Evolutionary conservation across 2,888 invertebrate species (phyloP).

Genomic region (Zhuqinia jingwanae): DNA sequence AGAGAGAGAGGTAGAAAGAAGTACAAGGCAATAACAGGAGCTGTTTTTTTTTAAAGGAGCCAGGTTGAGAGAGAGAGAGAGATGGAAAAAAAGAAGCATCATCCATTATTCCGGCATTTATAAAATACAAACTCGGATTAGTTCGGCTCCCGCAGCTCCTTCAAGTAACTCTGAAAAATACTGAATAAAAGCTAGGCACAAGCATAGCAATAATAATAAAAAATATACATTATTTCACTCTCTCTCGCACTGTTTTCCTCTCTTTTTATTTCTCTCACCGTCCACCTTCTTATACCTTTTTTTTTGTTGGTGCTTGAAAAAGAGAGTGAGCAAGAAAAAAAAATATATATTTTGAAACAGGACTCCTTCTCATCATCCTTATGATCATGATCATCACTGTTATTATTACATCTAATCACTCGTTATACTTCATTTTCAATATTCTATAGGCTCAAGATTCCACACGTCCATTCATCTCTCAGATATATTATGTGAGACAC

Average conservation of each 20-base stretch:
- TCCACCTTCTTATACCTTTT: conserved; percentile 34
- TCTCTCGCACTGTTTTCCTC: conserved; percentile 8
- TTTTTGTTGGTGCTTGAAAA: neutral
- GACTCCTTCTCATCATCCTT: conserved; percentile 44
- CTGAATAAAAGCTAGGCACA: conserved; percentile 39
- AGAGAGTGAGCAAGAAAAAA: too few species aligned
- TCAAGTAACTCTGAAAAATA: conserved; percentile 56
- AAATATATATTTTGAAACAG: neutral
- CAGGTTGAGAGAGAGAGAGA: conserved; percentile 1
- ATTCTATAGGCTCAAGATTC: conserved; percentile 60
- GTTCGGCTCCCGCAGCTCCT: conserved; percentile 73
- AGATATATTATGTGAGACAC: conserved; percentile 22
- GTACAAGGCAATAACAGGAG: conserved; percentile 64
- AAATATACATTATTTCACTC: conserved; percentile 31
- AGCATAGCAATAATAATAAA: conserved; percentile 33
- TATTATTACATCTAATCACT: conserved; percentile 69
- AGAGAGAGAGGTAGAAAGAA: conserved; percentile 27
- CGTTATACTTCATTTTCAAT: conserved; percentile 62
- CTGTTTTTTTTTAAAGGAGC: conserved; percentile 40
- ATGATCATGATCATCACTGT: conserved; percentile 38
- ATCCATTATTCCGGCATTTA: conserved; percentile 74
- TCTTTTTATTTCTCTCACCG: conserved; percentile 32
- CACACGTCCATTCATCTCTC: conserved; percentile 65
- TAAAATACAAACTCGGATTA: conserved; percentile 74
- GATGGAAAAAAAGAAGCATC: conserved; percentile 58